These are phyloP conservation scores for Orthonevra nobilis DNA, from an alignment of 2,888 invertebrate species.

Conservation along the genomic window DNA sequence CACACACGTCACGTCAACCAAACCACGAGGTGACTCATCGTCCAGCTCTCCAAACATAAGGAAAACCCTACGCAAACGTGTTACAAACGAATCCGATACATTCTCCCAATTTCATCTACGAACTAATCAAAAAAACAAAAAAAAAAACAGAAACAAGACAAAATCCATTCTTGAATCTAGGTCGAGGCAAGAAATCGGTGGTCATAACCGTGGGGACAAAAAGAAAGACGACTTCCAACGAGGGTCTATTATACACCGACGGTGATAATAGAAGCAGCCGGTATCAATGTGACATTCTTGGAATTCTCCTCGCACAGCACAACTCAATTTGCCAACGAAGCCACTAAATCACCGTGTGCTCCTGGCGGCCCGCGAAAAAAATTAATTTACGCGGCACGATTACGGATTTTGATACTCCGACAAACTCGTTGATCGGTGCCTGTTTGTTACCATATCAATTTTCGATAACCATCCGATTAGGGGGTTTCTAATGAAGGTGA, in stretches of 20 bases:
- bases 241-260: background rate
- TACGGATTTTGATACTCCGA: conserved; percentile 44
- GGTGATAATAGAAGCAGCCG: background rate
- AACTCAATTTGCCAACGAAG: background rate
- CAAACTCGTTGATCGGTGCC: conserved; percentile 34
- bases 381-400: conserved; percentile 55
- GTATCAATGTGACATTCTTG: conserved; percentile 16
- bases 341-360: background rate
- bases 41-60: conserved; percentile 38
- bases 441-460: conserved; percentile 46
- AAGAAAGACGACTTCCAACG: conserved; percentile 18
- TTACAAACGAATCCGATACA: conserved; percentile 15
- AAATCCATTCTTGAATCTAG: conserved; percentile 33
- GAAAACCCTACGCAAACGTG: conserved; percentile 63
- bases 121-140: conserved; percentile 1
- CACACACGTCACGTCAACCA: conserved; percentile 34
- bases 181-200: conserved; percentile 40
- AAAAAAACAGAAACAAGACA: conserved; percentile 19
- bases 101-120: conserved; percentile 15
- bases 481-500: conserved; percentile 51
- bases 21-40: conserved; percentile 49
- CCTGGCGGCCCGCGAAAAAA: conserved; percentile 13
- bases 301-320: background rate
- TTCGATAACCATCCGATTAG: conserved; percentile 47
- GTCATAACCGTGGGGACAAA: background rate